phyloP scores from a whole-genome alignment of 1,140 invertebrate genomes.

The Dinoponera quadriceps region DNA sequence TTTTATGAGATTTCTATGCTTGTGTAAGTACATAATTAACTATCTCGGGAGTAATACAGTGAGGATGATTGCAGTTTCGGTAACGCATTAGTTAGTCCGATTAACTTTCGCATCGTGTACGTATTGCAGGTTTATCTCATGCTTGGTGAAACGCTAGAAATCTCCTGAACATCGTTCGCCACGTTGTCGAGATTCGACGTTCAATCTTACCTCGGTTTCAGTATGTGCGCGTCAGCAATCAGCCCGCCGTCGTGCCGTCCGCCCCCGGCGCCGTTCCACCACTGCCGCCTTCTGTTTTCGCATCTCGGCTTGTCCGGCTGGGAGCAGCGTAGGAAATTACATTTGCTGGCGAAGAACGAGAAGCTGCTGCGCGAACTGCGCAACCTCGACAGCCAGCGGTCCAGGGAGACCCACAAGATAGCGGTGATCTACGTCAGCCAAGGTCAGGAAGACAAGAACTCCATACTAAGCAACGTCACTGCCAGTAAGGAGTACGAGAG shows the following conservation, averaged over 20 bases:
- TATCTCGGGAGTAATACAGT: no score
- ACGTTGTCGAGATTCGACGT: background rate
- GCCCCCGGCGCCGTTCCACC: conserved; percentile 90
- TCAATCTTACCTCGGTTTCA: conserved; percentile 57
- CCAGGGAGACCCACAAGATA: conserved; percentile 99
- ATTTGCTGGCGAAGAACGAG: conserved; percentile 96
- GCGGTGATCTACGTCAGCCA: conserved; percentile 99
- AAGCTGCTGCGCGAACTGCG: conserved; percentile 95
- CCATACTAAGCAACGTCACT: conserved; percentile 90
- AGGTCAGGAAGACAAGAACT: conserved; percentile 98
- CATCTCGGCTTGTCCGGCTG: conserved; percentile 96
- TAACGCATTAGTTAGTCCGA: no score
- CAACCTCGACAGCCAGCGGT: conserved; percentile 95
- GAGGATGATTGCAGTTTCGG: no score
- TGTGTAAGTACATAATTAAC: no score
- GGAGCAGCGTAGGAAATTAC: conserved; percentile 93
- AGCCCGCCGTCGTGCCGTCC: conserved; percentile 79
- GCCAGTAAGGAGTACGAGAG: conserved; percentile 97
- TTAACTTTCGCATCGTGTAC: no score
- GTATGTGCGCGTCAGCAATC: conserved; percentile 78
- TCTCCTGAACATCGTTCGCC: background rate
- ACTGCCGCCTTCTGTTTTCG: conserved; percentile 94
- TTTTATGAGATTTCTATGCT: no score
- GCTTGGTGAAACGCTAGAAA: no score
- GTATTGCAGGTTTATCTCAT: no score